Evolutionary conservation across 2,797 vertebrate genomes (phyloP).

Genomic region (Lycodopsis pacificus): DNA sequence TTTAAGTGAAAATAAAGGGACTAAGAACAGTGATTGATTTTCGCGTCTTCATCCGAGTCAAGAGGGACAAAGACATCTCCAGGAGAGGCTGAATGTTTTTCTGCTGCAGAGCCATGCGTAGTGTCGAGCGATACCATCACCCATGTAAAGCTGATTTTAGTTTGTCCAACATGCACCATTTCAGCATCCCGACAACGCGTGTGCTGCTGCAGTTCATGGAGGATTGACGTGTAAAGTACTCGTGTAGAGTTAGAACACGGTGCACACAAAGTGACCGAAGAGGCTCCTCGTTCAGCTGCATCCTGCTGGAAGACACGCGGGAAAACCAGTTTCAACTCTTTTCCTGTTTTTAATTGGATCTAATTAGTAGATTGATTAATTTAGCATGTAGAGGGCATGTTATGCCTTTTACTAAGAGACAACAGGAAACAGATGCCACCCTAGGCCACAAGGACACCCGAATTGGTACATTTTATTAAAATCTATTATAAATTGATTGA

Average conservation of each 20-base stretch:
- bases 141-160: not conserved
- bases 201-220: not conserved
- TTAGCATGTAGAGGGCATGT: not conserved
- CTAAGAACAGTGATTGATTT: not conserved
- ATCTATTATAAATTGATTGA: not conserved
- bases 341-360: not conserved
- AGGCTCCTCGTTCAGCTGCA: not conserved
- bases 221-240: not conserved
- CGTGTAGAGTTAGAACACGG: not conserved
- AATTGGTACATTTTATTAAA: not conserved
- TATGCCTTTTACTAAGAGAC: not conserved
- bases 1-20: not conserved
- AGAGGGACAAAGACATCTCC: not conserved
- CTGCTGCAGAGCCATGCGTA: not conserved
- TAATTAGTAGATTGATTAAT: not conserved
- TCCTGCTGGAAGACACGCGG: not conserved
- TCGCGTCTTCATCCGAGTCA: not conserved
- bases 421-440: not conserved
- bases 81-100: not conserved
- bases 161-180: not conserved
- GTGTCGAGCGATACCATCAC: not conserved
- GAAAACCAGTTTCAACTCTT: not conserved
- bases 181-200: not conserved
- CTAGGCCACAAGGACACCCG: no score
- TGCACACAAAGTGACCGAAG: not conserved